These are phyloP conservation scores for Allygus modestus DNA, from an alignment of 2,888 invertebrate species.

Conservation along the genomic window DNA sequence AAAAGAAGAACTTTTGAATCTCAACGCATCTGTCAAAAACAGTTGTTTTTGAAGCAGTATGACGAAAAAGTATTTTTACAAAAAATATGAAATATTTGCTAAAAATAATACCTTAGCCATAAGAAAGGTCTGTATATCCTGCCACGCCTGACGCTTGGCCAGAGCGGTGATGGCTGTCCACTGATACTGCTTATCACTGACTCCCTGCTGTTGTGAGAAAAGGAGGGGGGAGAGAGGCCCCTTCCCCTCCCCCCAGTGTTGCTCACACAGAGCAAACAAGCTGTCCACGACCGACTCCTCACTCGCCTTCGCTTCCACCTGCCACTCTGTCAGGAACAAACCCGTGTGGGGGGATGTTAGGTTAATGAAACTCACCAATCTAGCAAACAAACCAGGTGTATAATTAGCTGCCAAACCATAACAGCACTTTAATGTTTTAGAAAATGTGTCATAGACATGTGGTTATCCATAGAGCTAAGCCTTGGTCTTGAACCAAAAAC, in stretches of 20 bases:
- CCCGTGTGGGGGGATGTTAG: not conserved
- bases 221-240: conserved; percentile 78
- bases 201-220: conserved; percentile 77
- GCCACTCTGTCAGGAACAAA: conserved; percentile 78
- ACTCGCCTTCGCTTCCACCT: conserved; percentile 75
- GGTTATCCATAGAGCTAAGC: no score
- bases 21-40: no score
- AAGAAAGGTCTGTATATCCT: conserved; percentile 80
- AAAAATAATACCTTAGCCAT: conserved; percentile 80
- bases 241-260: conserved; percentile 78
- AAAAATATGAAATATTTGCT: no score
- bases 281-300: conserved; percentile 77
- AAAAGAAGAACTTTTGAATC: no score
- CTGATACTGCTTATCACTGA: conserved; percentile 81
- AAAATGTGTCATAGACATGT: no score
- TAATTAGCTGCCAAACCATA: no score
- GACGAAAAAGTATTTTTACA: no score
- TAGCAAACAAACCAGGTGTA: no score
- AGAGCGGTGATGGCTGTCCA: conserved; percentile 83
- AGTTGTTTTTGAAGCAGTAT: no score
- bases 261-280: conserved; percentile 76
- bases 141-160: conserved; percentile 80
- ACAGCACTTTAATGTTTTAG: no score
- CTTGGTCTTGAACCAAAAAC: no score
- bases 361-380: not conserved